Evolutionary conservation across 2,113 vertebrate species (phyloP), one percentile per base, ranked within the genome.

Genomic region (Shinisaurus crocodilurus): DNA sequence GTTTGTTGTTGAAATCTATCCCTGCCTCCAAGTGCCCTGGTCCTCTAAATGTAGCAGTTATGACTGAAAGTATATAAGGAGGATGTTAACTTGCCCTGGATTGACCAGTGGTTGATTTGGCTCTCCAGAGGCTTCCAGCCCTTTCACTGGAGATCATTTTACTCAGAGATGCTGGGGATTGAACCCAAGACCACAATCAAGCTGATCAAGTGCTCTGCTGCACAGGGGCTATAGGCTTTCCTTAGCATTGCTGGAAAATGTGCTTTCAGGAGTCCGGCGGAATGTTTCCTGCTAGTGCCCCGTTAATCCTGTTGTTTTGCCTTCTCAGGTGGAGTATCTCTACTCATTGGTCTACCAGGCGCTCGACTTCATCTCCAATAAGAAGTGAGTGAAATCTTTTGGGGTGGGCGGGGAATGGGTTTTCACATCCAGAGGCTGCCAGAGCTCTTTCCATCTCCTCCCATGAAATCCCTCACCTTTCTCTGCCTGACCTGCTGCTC

Each of bases 291-390:
- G 25, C 32, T 40, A 40, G 81, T 3, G 9, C 15, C n/a, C 29
- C 45, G 3, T 13, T 77, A 54, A 77, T 8, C 1, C 3, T 0
- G 40, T 13, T 27, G 5, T 2, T 50, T 43, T 92, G 91, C 70
- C 57, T 90, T 92, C 57, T 84, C 96, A 99, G 99, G 99, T 99
- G 96, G 99, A 99, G 88, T 97, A 99, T 60, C 98, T 99, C 70
- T 98, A 99, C 95, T 97, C 91, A 0, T 96, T 99, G 94, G 99
- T 99, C 7, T 99, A 97, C 95, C 98, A 99, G 95, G 97, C 98
- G 0, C 97, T 99, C 0, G 98, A 99, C 79, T 97, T 97, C 96
- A 98, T 99, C 95, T 98, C 97, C 63, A 98, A 97, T 29, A 98
- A 98, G 88, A 99, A 97, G 98, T 99, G 94, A 97, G 97, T 94